Evolutionary conservation across 2,797 vertebrate species (phyloP).

Genomic region (Hypotaenidia philippensis): DNA sequence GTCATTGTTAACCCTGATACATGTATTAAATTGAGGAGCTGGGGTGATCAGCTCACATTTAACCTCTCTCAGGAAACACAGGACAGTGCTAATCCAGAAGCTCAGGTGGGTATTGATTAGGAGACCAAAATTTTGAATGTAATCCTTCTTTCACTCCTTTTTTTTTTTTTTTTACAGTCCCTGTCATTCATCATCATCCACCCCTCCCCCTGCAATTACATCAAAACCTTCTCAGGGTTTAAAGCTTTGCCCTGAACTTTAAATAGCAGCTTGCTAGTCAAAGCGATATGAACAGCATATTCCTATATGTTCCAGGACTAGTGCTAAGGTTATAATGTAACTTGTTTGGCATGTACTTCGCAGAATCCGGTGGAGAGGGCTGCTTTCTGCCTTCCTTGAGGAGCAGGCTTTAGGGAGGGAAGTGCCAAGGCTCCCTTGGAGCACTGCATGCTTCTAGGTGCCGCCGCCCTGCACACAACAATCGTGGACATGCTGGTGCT

Average conservation of each 20-base stretch:
- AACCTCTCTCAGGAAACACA: background rate
- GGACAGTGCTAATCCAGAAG: background rate
- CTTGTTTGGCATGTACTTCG: background rate
- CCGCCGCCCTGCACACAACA: background rate
- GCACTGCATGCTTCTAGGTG: rapidly evolving
- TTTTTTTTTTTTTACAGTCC: background rate
- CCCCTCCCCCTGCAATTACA: background rate
- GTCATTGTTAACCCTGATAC: background rate
- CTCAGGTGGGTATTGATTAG: background rate
- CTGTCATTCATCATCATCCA: rapidly evolving
- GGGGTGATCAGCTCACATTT: background rate
- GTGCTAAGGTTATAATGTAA: background rate
- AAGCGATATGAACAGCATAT: background rate
- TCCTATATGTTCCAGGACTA: background rate
- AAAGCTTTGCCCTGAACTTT: constrained; percentile 44
- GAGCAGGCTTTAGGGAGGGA: background rate
- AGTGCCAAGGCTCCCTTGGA: background rate
- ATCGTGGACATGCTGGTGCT: background rate
- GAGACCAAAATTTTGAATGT: background rate
- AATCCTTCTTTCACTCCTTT: background rate
- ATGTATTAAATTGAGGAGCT: background rate
- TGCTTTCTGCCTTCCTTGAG: background rate
- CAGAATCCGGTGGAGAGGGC: background rate
- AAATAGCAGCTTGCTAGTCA: constrained; percentile 19
- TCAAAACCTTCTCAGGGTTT: background rate